Evolutionary conservation across 1,140 invertebrate species (phyloP), one percentile per base, ranked within the genome.

Genomic region (Solenopsis fugax): DNA sequence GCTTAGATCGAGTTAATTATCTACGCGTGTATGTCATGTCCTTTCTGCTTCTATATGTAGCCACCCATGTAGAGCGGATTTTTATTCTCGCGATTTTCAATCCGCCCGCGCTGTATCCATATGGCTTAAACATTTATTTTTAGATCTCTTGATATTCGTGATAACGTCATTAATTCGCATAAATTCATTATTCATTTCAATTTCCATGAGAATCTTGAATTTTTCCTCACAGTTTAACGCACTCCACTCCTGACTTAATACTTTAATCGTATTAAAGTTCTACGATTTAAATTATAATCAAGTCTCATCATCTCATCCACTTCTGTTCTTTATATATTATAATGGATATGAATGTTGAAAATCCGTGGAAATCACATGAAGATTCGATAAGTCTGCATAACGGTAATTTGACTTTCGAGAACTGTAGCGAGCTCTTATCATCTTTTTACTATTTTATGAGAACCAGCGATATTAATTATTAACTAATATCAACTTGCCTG

Each of bases 1-100:
- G 82, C 71, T 89, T 88, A 88, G 86, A 93, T 93, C 88, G 87
- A 88, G 93, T 94, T 93, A 93, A 93, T 93, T 93, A 94, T 84
- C n/a, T 45, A 75, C 90, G 75, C 86, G 86, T 91, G 91, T 91
- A 92, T 91, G 60, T 77, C 87, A 72, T 76, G 41, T 76, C 37
- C 29, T 69, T 64, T 65, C 62, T 62, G 21, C 16, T 4, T n/a
- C n/a, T 24, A 41, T 84, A 56, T 10, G 7, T 13, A 41, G 50
- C 88, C 87, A 87, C 76, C 90, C 88, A 90, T 86, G 65, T 86
- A 41, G 67, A 37, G 18, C 9, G 56, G 12, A 88, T 52, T 71
- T 75, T 90, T 67, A 62, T 24, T 72, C 45, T 41, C 24, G 16
- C 29, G 24, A 52, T n/a, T 88, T 60, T 58, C 50, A 71, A 85